Conservation (phyloP, 2,113 vertebrate genomes). For the Piprites chloris region DNA sequence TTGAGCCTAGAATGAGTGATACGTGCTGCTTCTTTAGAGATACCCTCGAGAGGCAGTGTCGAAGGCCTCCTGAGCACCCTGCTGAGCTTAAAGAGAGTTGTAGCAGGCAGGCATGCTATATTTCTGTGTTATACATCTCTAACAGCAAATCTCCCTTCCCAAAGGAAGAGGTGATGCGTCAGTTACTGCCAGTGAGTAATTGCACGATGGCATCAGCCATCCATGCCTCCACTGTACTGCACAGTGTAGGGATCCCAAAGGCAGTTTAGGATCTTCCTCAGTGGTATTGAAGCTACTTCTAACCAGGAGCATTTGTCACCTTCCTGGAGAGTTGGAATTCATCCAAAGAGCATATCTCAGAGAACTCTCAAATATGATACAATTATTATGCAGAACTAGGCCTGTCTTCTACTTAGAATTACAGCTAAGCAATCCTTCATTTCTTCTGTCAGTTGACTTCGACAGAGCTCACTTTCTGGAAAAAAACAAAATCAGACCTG, state of each 20-base stretch:
- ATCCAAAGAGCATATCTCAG: not conserved
- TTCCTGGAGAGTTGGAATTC: not conserved
- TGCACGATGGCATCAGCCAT: accelerated
- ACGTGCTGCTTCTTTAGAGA: not conserved
- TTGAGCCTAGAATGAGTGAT: not conserved
- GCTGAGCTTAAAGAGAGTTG: not conserved
- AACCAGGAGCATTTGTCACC: not conserved
- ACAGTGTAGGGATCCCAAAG: accelerated
- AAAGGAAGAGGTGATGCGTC: accelerated
- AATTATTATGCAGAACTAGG: not conserved
- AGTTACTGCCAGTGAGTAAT: not conserved
- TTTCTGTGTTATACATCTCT: not conserved
- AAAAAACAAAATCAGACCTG: not conserved
- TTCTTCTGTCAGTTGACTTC: not conserved
- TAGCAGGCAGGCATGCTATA: not conserved
- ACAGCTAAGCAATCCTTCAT: not conserved
- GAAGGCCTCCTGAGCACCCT: accelerated
- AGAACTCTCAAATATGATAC: not conserved
- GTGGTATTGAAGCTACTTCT: not conserved
- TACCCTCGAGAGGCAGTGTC: not conserved
- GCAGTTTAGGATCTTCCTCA: not conserved
- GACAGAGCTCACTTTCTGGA: not conserved
- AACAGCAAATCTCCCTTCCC: not conserved
- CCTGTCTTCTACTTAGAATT: not conserved
- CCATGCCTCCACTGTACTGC: accelerated